A percentile compares a stretch with the other conserved stretches of the same genome.
Conservation (phyloP, 2,113 vertebrate species). For the Morone chrysops region DNA sequence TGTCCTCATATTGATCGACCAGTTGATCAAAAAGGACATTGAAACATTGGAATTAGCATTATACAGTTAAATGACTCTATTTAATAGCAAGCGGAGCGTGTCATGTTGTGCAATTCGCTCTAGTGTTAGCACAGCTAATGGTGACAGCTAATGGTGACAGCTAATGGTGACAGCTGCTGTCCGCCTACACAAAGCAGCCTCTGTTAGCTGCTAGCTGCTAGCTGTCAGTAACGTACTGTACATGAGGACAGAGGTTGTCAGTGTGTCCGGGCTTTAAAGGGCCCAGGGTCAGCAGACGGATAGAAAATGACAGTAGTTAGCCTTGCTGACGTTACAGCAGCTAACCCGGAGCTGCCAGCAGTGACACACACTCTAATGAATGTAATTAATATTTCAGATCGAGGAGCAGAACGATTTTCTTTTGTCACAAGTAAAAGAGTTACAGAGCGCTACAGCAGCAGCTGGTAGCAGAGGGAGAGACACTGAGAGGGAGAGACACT, state of each 20-base stretch:
- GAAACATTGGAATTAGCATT: neutral
- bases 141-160: conserved; percentile 21
- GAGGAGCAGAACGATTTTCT: neutral
- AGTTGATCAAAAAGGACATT: fast-evolving
- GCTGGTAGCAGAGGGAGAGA: neutral
- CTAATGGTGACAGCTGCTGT: conserved; percentile 41
- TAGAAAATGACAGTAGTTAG: neutral
- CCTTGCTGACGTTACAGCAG: neutral
- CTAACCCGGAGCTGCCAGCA: neutral
- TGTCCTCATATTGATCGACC: neutral
- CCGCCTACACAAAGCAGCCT: conserved; percentile 71
- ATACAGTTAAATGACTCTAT: fast-evolving
- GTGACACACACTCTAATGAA: conserved; percentile 15
- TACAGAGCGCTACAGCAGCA: too few species aligned
- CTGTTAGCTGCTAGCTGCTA: conserved; percentile 43
- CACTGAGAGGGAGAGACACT: neutral
- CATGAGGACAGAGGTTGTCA: neutral
- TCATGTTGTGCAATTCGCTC: neutral
- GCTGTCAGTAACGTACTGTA: neutral
- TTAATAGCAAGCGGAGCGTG: neutral
- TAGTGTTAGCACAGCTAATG: neutral
- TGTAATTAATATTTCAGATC: conserved; percentile 36
- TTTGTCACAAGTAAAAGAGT: too few species aligned
- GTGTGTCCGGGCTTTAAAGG: neutral
- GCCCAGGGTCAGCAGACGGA: neutral